These are phyloP conservation scores for Drosophila nikananu DNA, from an alignment of 1,140 invertebrate genomes.

Conservation along the genomic window DNA sequence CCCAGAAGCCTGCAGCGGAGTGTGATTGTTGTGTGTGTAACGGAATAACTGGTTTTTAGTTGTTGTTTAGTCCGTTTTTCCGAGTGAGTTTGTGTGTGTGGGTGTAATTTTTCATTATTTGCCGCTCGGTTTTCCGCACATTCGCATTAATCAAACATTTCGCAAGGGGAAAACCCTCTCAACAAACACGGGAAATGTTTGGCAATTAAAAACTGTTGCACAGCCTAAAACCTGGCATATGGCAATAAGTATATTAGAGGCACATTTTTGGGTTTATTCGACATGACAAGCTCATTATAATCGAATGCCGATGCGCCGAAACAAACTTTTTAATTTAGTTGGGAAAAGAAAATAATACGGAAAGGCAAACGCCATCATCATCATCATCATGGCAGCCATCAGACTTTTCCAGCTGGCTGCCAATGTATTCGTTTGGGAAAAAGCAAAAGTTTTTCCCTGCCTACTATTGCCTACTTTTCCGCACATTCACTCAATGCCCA, in stretches of 20 bases:
- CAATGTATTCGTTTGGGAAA: conserved; percentile 64
- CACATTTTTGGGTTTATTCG: conserved; percentile 3
- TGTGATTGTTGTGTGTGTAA: conserved; percentile 8
- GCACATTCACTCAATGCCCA: conserved; percentile 48
- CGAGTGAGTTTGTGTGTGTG: conserved; percentile 5
- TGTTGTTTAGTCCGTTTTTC: conserved; percentile 57
- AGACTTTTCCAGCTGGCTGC: conserved; percentile 44
- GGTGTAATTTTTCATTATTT: conserved; percentile 80
- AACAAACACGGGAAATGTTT: conserved; percentile 16
- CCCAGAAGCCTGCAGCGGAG: conserved; percentile 62
- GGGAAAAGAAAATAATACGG: conserved; percentile 70
- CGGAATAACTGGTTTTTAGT: conserved; percentile 57
- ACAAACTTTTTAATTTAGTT: conserved; percentile 79
- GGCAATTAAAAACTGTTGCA: conserved; percentile 47
- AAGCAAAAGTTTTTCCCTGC: conserved; percentile 56
- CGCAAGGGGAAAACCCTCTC: conserved; percentile 22
- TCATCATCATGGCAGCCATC: conserved; percentile 3
- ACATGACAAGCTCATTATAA: conserved; percentile 74
- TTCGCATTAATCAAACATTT: conserved; percentile 72
- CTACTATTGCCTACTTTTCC: conserved; percentile 71
- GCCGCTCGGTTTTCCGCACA: conserved; percentile 55
- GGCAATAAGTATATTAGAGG: conserved; percentile 1
- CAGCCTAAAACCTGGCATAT: not conserved
- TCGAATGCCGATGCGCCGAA: conserved; percentile 31
- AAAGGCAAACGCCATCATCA: conserved; percentile 29